Evolutionary conservation across 2,797 vertebrate species (phyloP), one percentile per base, ranked within the genome.

Genomic region (Myotis findleyi): DNA sequence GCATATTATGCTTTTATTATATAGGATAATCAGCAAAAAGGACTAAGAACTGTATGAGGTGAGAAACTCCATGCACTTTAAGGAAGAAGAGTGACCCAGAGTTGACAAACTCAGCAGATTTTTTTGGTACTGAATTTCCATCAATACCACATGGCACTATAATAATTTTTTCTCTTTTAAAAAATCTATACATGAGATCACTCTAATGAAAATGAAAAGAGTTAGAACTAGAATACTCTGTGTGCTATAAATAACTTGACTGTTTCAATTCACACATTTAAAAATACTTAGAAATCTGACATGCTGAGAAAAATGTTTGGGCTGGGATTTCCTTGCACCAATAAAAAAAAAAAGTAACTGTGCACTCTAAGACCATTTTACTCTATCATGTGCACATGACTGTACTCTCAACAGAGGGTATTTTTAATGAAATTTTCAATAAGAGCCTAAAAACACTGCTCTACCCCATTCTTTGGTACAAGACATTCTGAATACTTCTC

Each of bases 111-210:
- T 57, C 12, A 25, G 38, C 25, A 86, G 33, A 44, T 66, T 69
- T 86, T 87, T 82, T 86, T 38, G 21, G 38, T 75, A 76, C 38
- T 83, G 44, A 91, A 62, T 94, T 90, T 88, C 6, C 20, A 88
- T 80, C 77, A 76, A 44, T 49, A 66, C 3, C 41, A 25, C 5
- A 75, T 16, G 69, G 20, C 6, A 88, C 44, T 83, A 2, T 55
- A 87, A 47, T 51, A 69, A 55, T 71, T 73, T 66, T 92, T 82
- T 49, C 38, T 30, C 23, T 79, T 85, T 88, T 57, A 23, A 76
- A 76, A 30, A 69, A 92, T 49, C 25, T 86, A n/a, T 7, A 33
- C 20, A 30, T 92, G 51, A 94, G 57, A 94, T 79, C 18, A 93
- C 6, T 27, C 9, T 44, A 95, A 38, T 84, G 38, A 89, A 79